Conservation (phyloP, 1,140 invertebrate species). For the Drosophila nigrodunni region DNA sequence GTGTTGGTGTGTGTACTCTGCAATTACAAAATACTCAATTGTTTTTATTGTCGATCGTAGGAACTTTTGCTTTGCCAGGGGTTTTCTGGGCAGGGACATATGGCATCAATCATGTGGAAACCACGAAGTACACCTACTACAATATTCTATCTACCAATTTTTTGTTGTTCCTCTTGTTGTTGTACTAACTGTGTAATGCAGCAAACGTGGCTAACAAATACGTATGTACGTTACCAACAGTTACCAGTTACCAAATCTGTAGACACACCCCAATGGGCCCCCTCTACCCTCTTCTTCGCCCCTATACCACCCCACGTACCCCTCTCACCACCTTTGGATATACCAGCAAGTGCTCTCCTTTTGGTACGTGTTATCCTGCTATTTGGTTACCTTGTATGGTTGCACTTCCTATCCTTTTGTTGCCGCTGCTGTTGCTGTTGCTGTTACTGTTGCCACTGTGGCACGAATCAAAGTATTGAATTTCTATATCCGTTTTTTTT, state of each 20-base stretch:
- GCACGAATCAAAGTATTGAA: conserved; percentile 84
- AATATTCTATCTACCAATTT: not conserved
- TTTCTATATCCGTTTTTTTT: conserved; percentile 83
- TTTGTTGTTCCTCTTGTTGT: no score
- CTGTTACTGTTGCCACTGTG: conserved; percentile 44
- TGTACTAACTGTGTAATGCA: conserved; percentile 5
- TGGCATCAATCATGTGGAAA: conserved; percentile 83
- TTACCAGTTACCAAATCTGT: conserved; percentile 64
- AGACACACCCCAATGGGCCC: conserved; percentile 15
- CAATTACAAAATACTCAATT: conserved; percentile 49
- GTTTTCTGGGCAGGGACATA: conserved; percentile 48
- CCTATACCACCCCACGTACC: not conserved
- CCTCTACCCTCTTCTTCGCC: not conserved
- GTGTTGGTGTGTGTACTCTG: conserved; percentile 6
- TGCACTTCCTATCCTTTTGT: conserved; percentile 71
- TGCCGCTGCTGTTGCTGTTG: conserved; percentile 22
- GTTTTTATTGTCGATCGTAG: conserved; percentile 36
- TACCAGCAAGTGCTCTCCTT: conserved; percentile 59
- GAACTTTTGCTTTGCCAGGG: not conserved
- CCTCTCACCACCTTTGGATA: not conserved
- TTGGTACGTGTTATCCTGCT: conserved; percentile 82
- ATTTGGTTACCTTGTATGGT: conserved; percentile 82
- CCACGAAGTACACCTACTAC: conserved; percentile 65
- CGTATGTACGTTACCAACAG: conserved; percentile 17
- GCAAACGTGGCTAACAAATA: conserved; percentile 13